Percentiles rank a stretch among this genome's conserved stretches.
These are phyloP conservation scores for Epsilonema sp. DNA, from an alignment of 2,888 invertebrate species.

Conservation along the genomic window DNA sequence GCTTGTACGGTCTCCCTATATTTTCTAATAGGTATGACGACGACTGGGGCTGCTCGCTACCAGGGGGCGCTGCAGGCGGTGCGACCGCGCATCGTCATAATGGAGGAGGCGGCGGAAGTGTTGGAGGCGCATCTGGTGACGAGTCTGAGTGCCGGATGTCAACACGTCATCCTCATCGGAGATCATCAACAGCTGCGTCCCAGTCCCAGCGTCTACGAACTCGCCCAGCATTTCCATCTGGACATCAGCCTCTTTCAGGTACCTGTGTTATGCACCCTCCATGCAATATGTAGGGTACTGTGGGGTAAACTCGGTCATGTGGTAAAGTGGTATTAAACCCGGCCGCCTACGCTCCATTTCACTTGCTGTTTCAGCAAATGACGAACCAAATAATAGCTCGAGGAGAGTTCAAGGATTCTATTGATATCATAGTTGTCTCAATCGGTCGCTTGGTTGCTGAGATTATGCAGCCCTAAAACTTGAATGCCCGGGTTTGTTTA, in stretches of 20 bases:
- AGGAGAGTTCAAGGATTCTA: too few species aligned
- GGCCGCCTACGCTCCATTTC: too few species aligned
- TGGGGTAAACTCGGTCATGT: too few species aligned
- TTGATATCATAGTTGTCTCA: too few species aligned
- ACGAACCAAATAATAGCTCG: too few species aligned
- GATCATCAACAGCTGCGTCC: conserved; percentile 65
- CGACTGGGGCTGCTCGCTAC: conserved; percentile 50
- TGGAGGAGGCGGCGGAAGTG: conserved; percentile 75
- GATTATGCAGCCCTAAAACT: too few species aligned
- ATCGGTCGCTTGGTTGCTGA: too few species aligned
- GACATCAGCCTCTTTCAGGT: conserved; percentile 62
- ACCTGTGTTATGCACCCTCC: conserved; percentile 11
- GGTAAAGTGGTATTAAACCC: too few species aligned
- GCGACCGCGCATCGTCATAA: conserved; percentile 34
- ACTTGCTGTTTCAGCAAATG: too few species aligned
- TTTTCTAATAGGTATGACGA: conserved; percentile 62
- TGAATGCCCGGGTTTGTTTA: too few species aligned
- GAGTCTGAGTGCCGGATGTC: conserved; percentile 47
- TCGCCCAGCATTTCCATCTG: conserved; percentile 45
- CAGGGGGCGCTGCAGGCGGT: conserved; percentile 41
- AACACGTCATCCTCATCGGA: conserved; percentile 65
- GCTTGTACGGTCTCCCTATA: too few species aligned
- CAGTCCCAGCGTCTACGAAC: conserved; percentile 44
- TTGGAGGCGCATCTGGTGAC: conserved; percentile 63
- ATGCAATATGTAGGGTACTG: too few species aligned